Conservation (phyloP, 1,140 invertebrate genomes). For the Temnothorax nylanderi region DNA sequence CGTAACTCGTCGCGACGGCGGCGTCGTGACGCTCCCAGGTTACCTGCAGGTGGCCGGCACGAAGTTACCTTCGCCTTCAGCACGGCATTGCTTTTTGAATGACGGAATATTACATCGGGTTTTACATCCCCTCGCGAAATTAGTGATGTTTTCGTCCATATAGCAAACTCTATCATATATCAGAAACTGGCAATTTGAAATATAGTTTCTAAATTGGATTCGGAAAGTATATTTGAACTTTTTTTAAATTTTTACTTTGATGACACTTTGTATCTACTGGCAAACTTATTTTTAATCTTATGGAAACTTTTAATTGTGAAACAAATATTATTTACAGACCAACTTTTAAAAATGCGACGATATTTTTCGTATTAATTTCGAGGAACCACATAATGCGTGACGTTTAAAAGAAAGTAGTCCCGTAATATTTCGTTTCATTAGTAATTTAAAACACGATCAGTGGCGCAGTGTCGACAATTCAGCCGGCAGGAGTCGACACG, state of each 20-base stretch:
- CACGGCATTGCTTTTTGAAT: slow-evolving; percentile 67
- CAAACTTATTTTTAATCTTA: not conserved
- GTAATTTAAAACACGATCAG: slow-evolving; percentile 40
- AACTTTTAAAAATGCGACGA: not conserved
- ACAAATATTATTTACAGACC: not conserved
- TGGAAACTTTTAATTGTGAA: not conserved
- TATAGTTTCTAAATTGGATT: slow-evolving; percentile 39
- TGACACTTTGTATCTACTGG: not conserved
- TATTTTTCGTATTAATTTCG: not conserved
- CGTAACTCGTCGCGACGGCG: slow-evolving; percentile 80
- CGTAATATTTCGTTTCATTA: slow-evolving; percentile 7
- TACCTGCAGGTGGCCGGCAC: slow-evolving; percentile 78
- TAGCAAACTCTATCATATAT: slow-evolving; percentile 64
- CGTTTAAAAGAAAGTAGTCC: not conserved
- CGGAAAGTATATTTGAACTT: not conserved
- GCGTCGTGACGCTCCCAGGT: slow-evolving; percentile 81
- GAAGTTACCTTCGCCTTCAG: slow-evolving; percentile 71
- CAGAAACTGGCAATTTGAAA: slow-evolving; percentile 43
- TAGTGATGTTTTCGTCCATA: slow-evolving; percentile 65
- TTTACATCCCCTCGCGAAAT: slow-evolving; percentile 49
- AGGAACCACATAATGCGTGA: not conserved
- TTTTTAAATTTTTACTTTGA: not conserved
- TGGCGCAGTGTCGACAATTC: slow-evolving; percentile 17
- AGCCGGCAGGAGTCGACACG: slow-evolving; percentile 25
- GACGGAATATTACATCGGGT: slow-evolving; percentile 72